These are phyloP conservation scores for Lepidocyrtoides sp. DNA, from an alignment of 2,888 invertebrate genomes.

Conservation along the genomic window DNA sequence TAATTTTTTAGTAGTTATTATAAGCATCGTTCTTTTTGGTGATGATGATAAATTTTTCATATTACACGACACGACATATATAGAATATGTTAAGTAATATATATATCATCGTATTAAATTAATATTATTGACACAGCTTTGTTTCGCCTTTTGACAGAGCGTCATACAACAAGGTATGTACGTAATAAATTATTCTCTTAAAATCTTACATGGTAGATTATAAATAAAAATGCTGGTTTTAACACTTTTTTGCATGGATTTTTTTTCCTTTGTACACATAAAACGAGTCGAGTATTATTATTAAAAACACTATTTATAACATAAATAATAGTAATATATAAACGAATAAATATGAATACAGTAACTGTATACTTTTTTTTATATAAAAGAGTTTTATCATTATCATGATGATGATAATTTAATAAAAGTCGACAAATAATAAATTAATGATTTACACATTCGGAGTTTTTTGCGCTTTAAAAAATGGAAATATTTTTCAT, in stretches of 20 bases:
- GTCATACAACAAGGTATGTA: conserved; percentile 15
- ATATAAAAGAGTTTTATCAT: conserved; percentile 43
- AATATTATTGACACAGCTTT: conserved; percentile 50
- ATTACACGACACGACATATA: conserved; percentile 26
- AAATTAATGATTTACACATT: background rate
- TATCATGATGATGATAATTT: conserved; percentile 25
- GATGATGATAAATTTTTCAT: conserved; percentile 37
- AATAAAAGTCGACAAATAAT: conserved; percentile 45
- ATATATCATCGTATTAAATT: background rate
- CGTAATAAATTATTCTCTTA: background rate
- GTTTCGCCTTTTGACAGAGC: conserved; percentile 47
- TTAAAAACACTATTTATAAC: conserved; percentile 16
- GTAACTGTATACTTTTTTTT: conserved; percentile 42
- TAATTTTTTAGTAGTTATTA: background rate
- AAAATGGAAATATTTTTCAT: background rate
- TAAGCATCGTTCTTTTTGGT: conserved; percentile 53
- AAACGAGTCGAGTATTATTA: conserved; percentile 50
- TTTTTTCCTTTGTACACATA: conserved; percentile 36
- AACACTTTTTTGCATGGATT: conserved; percentile 6
- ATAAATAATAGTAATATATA: conserved; percentile 25
- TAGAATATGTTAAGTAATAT: conserved; percentile 14
- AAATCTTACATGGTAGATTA: background rate
- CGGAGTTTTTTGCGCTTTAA: conserved; percentile 9
- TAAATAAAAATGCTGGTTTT: conserved; percentile 1
- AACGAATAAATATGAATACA: conserved; percentile 10